Percentiles rank a stretch among this genome's conserved stretches.
Conservation (phyloP, 2,888 invertebrate genomes). For the Napeogenes inachia region DNA sequence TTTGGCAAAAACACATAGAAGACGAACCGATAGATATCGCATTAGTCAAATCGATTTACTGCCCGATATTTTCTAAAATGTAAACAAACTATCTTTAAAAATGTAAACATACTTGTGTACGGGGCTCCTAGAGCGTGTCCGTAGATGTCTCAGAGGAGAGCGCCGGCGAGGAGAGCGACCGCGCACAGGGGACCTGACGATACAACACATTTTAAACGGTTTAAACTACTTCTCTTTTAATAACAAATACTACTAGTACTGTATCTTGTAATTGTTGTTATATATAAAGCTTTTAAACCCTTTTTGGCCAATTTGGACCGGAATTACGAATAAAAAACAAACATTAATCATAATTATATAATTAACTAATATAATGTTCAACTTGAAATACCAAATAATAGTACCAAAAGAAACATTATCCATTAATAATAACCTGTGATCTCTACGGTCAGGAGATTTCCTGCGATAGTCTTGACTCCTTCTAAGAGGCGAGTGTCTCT, state of each 20-base stretch:
- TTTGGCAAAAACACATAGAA: no score
- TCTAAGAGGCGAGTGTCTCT: slow-evolving; percentile 14
- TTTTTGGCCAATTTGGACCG: no score
- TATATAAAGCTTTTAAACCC: no score
- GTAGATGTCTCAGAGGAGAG: slow-evolving; percentile 26
- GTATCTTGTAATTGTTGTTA: no score
- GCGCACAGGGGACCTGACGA: slow-evolving; percentile 31
- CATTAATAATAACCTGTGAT: slow-evolving; percentile 13
- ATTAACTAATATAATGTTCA: no score
- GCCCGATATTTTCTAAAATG: neutral
- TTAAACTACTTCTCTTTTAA: no score
- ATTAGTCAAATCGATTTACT: no score
- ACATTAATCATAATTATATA: no score
- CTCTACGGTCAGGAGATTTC: slow-evolving; percentile 26
- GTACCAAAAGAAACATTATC: neutral
- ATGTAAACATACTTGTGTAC: slow-evolving; percentile 37
- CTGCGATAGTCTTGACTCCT: slow-evolving; percentile 31
- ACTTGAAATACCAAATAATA: no score
- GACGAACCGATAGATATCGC: no score
- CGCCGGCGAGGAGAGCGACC: slow-evolving; percentile 30
- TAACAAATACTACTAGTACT: no score
- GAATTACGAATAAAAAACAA: no score
- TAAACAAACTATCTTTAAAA: neutral
- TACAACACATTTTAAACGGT: neutral
- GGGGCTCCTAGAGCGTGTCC: slow-evolving; percentile 45